These are phyloP conservation scores for Pristis pectinata DNA, from an alignment of 2,797 vertebrate genomes.

Conservation along the genomic window DNA sequence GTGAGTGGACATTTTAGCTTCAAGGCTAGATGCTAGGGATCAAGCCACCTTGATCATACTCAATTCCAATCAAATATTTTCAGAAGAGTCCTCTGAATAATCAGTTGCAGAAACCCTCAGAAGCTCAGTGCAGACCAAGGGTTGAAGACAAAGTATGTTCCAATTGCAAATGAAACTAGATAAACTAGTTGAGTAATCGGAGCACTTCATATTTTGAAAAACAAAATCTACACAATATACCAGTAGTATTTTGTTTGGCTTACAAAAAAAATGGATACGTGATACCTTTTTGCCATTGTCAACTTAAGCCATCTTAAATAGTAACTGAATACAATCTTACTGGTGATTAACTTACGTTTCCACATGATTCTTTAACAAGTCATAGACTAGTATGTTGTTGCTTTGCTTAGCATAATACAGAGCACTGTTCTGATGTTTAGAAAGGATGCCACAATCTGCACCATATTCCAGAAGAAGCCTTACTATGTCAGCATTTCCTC, in stretches of 20 bases:
- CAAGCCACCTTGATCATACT: background rate
- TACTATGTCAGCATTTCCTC: conserved; percentile 87
- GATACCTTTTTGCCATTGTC: background rate
- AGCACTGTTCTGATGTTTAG: conserved; percentile 84
- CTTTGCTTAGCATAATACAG: conserved; percentile 83
- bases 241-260: too few relatives aligned
- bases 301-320: background rate
- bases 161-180: background rate
- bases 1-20: background rate
- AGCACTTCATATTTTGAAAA: background rate
- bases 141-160: background rate
- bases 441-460: conserved; percentile 87
- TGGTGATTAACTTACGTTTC: conserved; percentile 68
- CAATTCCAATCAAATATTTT: background rate
- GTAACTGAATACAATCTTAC: background rate
- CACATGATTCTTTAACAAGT: conserved; percentile 81
- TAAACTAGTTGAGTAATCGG: background rate
- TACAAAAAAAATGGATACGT: background rate
- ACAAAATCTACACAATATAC: background rate
- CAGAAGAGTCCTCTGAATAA: background rate
- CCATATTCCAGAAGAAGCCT: conserved; percentile 88
- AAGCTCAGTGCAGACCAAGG: background rate
- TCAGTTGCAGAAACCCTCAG: background rate
- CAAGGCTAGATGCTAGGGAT: background rate
- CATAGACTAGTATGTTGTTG: conserved; percentile 77